A percentile compares a stretch with the other conserved stretches of the same genome.
phyloP scores from a whole-genome alignment of 1,140 invertebrate species.

The Atta colombica region DNA sequence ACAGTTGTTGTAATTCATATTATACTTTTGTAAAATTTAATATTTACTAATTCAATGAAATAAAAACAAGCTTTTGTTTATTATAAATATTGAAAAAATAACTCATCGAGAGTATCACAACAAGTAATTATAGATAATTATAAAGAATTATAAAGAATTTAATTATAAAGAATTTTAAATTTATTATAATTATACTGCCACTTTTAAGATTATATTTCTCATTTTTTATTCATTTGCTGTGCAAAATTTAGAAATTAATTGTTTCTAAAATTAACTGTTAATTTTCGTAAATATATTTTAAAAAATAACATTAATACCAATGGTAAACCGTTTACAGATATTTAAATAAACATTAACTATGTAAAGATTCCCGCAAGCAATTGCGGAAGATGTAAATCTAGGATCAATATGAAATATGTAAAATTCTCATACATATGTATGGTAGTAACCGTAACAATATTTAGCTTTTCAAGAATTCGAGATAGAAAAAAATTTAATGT shows the following conservation, averaged over 20 bases:
- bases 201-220: not conserved
- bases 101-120: not conserved
- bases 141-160: not conserved
- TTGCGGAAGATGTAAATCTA: conserved; percentile 3
- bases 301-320: not conserved
- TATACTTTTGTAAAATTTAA: not conserved
- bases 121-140: not conserved
- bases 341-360: conserved; percentile 29
- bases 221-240: not conserved
- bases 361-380: not conserved
- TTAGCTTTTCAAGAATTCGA: not conserved
- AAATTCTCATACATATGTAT: conserved; percentile 72
- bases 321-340: not conserved
- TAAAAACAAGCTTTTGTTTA: not conserved
- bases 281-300: not conserved
- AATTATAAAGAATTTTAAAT: not conserved
- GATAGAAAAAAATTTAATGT: conserved; percentile 1
- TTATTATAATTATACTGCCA: not conserved
- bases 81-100: not conserved
- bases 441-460: not conserved
- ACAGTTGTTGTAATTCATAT: not conserved
- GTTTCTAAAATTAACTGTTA: not conserved
- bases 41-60: not conserved
- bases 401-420: conserved; percentile 70
- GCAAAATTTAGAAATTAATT: not conserved